Conservation (phyloP, 1,140 invertebrate genomes). For the Diplogasteroides magnus region DNA sequence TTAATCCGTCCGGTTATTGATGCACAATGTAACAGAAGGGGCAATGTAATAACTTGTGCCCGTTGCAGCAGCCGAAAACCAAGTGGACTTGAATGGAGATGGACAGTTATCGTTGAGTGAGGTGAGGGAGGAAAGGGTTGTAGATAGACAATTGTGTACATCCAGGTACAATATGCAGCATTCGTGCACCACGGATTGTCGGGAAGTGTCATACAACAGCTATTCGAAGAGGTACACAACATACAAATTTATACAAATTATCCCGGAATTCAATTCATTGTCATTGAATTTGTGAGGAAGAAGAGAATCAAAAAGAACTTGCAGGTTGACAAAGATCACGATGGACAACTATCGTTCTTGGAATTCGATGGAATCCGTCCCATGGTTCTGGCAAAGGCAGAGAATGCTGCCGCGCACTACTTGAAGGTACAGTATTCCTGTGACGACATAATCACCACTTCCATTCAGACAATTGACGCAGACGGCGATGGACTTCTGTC, state of each 20-base stretch:
- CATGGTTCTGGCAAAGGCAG: conserved; percentile 51
- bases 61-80: conserved; percentile 44
- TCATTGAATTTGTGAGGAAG: background rate
- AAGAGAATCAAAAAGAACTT: conserved; percentile 15
- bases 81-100: conserved; percentile 50
- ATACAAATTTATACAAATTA: background rate
- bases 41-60: too few species aligned
- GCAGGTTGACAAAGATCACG: conserved; percentile 46
- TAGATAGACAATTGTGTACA: conserved; percentile 45
- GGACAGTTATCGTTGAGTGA: conserved; percentile 43
- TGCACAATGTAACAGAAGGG: too few species aligned
- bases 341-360: conserved; percentile 39
- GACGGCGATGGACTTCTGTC: conserved; percentile 49
- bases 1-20: too few species aligned
- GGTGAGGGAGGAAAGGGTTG: conserved; percentile 53
- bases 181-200: conserved; percentile 53
- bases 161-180: conserved; percentile 53
- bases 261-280: background rate
- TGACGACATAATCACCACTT: too few species aligned
- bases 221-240: conserved; percentile 35
- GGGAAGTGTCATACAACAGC: conserved; percentile 46
- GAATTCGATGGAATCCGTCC: conserved; percentile 52
- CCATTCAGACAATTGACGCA: conserved; percentile 45
- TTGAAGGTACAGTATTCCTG: conserved; percentile 43
- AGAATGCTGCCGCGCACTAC: conserved; percentile 52